Evolutionary conservation across 2,888 invertebrate genomes (phyloP), one percentile per base, ranked within the genome.

Genomic region (Cactoblastis cactorum): DNA sequence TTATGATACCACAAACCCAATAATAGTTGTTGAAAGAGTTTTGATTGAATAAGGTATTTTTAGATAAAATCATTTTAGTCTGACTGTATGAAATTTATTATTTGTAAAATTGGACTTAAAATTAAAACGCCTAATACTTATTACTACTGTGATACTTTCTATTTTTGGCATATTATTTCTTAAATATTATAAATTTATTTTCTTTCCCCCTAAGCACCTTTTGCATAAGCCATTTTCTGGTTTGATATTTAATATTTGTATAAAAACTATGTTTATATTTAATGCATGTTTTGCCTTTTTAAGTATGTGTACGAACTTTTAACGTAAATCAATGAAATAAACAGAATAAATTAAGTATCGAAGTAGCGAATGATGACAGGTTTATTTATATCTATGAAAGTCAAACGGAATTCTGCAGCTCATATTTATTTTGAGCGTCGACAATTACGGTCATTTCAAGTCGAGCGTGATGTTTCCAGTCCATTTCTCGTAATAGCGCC

Each of bases 401-500:
- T 73, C 63, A 67, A 69, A 71, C 62, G 58, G 59, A 59, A 62
- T 66, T 64, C 62, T 59, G 59, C 57, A 56, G 58, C 56, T 61
- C 59, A 68, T 72, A 73, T 75, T 75, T 77, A 75, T 70, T 77
- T 74, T 65, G 58, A 67, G 61, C 70, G 67, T 71, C 74, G 65
- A 81, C 80, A 83, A 83, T 83, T 78, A 80, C 79, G 77, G 79
- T 79, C 78, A 84, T 77, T 83, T 71, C 71, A 77, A 77, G 73
- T 77, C 76, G 71, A 81, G 75, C 83, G 82, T 80, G 78, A 83
- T 80, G 79, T 84, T 87, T 86, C 83, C 82, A 84, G 82, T 80
- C 80, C 81, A 87, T 86, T 86, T 81, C 78, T 81, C 77, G 79
- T 83, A 83, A 84, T 81, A 83, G 78, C 80, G 59, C 73, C 66